Base-by-base conservation (phyloP, 2,113 vertebrate genomes). In the Anarhynchus alexandrinus region DNA sequence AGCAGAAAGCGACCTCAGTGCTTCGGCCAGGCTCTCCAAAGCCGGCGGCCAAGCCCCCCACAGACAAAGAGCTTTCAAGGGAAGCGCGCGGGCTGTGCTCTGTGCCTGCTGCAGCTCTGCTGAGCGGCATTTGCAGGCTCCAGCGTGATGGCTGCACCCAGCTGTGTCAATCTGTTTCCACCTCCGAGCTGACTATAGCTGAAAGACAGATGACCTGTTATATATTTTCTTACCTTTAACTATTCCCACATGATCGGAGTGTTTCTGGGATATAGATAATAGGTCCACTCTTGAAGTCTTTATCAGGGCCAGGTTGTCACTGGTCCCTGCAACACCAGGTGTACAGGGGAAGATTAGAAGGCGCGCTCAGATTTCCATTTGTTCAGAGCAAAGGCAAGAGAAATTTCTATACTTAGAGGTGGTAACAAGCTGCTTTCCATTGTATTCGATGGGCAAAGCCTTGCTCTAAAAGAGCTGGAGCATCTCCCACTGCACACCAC, bases 161-260 rank as follows among this genome's bases (percentile, higher is more conserved):
- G 58, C 91, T 94, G 74, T 66, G 93, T 12, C 91, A 80, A 10
- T 87, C 93, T 82, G 84, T 15, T 97, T 94, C 87, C 94, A 83
- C 64, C 97, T 58, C 91, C 4, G 4, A 86, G 89, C 95, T 88
- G 87, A 34, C 84, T 90, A 8, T 4, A 85, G 93, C 87, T 86
- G 85, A 91, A 82, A 96, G 95, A 94, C 82, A 52, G 93, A 96
- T 90, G 78, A 95, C 43, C 95, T 95, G 89, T 54, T 93, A 93
- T 36, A 20, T 51, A 90, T 95, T 95, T 76, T 97, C 89, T 88
- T 88, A 67, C 89, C 86, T 93, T 81, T 93, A 96, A 96, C 89
- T 81, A 52, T 90, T 97, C 74, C 94, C 96, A 97, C 74, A 94
- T 95, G 94, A 94, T 66, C 0, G 0, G 34, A 79, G 51, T 29